These are phyloP conservation scores for Chlamydotis undulata DNA, from an alignment of 2,113 vertebrate genomes.

Conservation along the genomic window DNA sequence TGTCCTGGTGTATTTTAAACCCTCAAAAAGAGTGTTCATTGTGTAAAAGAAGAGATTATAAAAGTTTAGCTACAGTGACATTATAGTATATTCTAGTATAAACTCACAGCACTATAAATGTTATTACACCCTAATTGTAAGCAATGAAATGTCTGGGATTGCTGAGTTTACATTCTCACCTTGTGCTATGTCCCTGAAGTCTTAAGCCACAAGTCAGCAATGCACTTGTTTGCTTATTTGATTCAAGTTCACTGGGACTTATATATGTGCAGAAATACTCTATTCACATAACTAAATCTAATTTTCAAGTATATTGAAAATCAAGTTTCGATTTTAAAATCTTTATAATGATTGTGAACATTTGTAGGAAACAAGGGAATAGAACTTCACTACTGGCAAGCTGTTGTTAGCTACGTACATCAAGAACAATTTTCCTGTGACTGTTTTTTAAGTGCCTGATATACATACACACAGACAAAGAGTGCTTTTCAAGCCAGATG, in stretches of 20 bases:
- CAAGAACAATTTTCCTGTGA: not conserved
- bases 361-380: not conserved
- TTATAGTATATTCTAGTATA: not conserved
- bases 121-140: not conserved
- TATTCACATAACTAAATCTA: not conserved
- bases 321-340: not conserved
- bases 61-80: not conserved
- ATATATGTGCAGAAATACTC: not conserved
- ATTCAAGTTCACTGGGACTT: not conserved
- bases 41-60: not conserved
- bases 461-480: not conserved
- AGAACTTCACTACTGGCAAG: not conserved
- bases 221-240: not conserved
- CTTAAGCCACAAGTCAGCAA: not conserved
- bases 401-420: not conserved
- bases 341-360: not conserved
- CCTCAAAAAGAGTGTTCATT: not conserved
- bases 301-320: not conserved
- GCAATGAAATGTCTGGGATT: not conserved
- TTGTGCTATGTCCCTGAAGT: not conserved
- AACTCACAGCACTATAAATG: not conserved
- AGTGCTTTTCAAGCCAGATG: not conserved
- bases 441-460: not conserved
- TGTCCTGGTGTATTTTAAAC: not conserved
- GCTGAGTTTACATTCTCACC: not conserved